phyloP scores from a whole-genome alignment of 2,113 vertebrate genomes.

The Marmota monax region DNA sequence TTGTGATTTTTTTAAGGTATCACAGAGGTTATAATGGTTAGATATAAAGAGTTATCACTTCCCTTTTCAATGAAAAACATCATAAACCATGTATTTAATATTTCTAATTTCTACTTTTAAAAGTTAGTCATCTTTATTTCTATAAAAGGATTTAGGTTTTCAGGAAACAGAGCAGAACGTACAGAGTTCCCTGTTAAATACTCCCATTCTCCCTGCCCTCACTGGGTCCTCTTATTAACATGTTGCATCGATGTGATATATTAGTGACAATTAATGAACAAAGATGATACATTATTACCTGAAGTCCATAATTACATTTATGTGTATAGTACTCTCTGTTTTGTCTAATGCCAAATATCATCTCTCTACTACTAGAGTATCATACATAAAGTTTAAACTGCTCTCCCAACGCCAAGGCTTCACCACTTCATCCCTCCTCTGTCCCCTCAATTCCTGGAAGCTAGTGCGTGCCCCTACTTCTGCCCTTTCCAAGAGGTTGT shows the following conservation, averaged over 20 bases:
- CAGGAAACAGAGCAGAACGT: not conserved
- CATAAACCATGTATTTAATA: not conserved
- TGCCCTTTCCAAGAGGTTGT: not conserved
- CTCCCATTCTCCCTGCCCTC: accelerated
- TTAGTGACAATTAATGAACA: not conserved
- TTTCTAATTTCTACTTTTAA: not conserved
- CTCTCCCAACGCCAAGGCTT: not conserved
- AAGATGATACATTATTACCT: not conserved
- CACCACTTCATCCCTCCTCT: not conserved
- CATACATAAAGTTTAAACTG: not conserved
- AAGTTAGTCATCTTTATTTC: not conserved
- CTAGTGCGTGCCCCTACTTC: not conserved
- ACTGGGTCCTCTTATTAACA: not conserved
- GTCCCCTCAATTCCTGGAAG: not conserved
- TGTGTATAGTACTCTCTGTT: not conserved
- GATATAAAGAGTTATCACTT: not conserved
- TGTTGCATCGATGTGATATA: no score
- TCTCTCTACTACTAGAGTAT: not conserved
- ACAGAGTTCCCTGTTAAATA: not conserved
- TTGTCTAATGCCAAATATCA: no score
- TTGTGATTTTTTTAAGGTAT: not conserved
- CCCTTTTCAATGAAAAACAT: not conserved
- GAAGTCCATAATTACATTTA: not conserved
- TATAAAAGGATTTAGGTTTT: not conserved
- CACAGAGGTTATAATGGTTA: not conserved